Evolutionary conservation across 1,140 invertebrate species (phyloP).

Genomic region (Plodia interpunctella): DNA sequence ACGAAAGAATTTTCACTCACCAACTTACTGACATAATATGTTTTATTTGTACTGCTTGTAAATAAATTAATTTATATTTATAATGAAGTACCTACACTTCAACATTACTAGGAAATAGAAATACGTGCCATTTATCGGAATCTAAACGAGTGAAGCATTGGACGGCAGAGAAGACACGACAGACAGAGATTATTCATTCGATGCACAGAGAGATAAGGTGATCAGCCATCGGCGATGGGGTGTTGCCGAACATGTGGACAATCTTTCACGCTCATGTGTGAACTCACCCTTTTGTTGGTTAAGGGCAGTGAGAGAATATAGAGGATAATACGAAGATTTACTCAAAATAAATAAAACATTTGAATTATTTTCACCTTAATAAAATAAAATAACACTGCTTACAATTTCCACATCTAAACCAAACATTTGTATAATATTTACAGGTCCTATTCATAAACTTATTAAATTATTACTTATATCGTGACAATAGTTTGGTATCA

Average conservation of each 20-base stretch:
- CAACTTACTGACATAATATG: no score
- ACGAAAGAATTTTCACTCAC: no score
- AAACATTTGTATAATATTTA: no score
- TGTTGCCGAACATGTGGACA: conserved; percentile 75
- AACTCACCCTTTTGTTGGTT: conserved; percentile 67
- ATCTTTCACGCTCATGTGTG: conserved; percentile 78
- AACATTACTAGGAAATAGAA: conserved; percentile 4
- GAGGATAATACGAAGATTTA: conserved; percentile 28
- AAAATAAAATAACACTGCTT: no score
- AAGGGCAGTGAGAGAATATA: conserved; percentile 32
- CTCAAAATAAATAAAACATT: no score
- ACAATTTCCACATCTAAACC: no score
- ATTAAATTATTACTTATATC: no score
- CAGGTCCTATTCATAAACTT: no score
- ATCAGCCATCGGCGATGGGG: conserved; percentile 34
- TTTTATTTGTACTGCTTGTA: no score
- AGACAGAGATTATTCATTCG: conserved; percentile 62
- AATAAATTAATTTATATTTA: no score
- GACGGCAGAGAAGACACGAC: conserved; percentile 54
- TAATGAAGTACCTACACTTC: background rate
- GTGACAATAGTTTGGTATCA: no score
- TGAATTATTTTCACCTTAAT: no score
- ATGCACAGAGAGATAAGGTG: conserved; percentile 60
- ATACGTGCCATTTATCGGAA: background rate
- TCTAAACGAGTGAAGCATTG: conserved; percentile 49